Conservation (phyloP, 2,888 invertebrate species). For the Ceriagrion tenellum region DNA sequence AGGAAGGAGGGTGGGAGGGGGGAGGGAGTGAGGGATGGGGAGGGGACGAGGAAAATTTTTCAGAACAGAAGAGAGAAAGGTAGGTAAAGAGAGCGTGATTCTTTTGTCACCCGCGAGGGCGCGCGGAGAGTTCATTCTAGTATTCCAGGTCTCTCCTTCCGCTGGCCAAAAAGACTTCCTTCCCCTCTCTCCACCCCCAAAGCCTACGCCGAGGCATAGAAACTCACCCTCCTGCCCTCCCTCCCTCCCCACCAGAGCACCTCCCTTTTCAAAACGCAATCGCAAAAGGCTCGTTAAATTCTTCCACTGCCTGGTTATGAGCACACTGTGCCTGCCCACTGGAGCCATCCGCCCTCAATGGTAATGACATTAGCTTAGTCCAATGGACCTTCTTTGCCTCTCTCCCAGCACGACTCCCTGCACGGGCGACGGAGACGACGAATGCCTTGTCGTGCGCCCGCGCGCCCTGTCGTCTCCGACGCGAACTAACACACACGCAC, state of each 20-base stretch:
- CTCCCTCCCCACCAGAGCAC: too few relatives aligned
- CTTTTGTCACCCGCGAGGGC: neutral
- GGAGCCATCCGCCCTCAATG: constrained; percentile 52
- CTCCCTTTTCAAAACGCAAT: constrained; percentile 18
- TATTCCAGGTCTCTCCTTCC: neutral
- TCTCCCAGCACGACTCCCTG: constrained; percentile 45
- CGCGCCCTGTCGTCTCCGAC: too few relatives aligned
- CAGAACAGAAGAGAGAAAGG: neutral
- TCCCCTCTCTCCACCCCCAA: neutral
- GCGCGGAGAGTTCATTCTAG: neutral
- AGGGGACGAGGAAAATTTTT: neutral
- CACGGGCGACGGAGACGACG: too few relatives aligned
- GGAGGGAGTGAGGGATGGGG: neutral
- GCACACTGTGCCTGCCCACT: constrained; percentile 61
- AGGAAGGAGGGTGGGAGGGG: neutral
- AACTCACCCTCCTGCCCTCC: neutral
- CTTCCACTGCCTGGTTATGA: constrained; percentile 53
- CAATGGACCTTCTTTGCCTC: constrained; percentile 41
- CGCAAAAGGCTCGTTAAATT: constrained; percentile 67
- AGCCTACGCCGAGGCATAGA: neutral
- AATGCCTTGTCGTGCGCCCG: too few relatives aligned
- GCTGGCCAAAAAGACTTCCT: too few relatives aligned
- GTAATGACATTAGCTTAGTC: constrained; percentile 61
- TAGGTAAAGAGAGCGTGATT: neutral
- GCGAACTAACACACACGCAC: neutral